Base-by-base conservation (phyloP, 2,888 invertebrate genomes). In the Cremastinae sp. region DNA sequence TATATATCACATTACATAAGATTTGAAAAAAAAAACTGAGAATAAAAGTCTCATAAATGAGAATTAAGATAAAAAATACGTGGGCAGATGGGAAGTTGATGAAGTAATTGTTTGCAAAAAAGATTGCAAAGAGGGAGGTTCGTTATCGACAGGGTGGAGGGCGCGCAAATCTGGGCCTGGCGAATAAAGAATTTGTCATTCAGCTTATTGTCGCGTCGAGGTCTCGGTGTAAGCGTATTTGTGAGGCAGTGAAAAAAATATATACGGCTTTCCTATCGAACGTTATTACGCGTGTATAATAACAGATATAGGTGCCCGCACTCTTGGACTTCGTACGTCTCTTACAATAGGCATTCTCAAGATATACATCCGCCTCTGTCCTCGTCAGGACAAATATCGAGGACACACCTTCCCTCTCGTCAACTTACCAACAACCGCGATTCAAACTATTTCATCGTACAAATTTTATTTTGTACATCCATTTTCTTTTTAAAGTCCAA, bases 341-440 rank as follows among this genome's bases (percentile, higher is more conserved):
- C 56, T 64, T 70, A 79, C 81, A 80, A 81, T 80, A 77, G 79
- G 80, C 79, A 81, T 81, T 81, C 81, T 75, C 68, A 65, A 74
- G 78, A 72, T 70, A 80, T 78, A 80, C 78, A 79, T 79, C 80
- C 81, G 80, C 80, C 81, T 81, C 68, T 75, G 74, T 74, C 64
- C 56, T 61, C 49, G 58, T 56, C 61, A 51, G 54, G 51, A 51
- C 75, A 56, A 73, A 68, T 66, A 74, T 66, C 79, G 58, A 59
- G 65, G 80, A 71, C 81, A 80, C 81, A 77, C 81, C 81, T 81
- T 78, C 62, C 36, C 38, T 54, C 58, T 70, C 61, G 49, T 66
- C 49, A 59, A 45, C 22, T 53, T 22, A 12, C 43, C 18, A 9
- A 28, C 14, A 41, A 41, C 28, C 28, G 28, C 2, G 28, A 28